These are phyloP conservation scores for Mastomys natalensis DNA, from an alignment of 2,113 vertebrate genomes.

Conservation along the genomic window DNA sequence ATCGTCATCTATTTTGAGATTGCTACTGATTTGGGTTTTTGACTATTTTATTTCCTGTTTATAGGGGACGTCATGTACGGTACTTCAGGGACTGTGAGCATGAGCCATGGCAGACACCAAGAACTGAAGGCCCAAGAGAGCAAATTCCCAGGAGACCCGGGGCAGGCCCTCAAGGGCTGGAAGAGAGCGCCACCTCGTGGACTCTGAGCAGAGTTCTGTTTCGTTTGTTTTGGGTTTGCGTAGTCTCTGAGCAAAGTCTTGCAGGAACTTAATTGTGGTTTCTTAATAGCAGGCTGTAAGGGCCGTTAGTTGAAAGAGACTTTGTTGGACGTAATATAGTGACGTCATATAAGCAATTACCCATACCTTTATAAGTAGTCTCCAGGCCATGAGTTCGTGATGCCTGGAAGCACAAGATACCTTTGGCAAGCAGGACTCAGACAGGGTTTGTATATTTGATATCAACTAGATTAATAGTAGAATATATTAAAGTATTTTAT, in stretches of 20 bases:
- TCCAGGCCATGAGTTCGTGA: not conserved
- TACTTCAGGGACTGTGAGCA: not conserved
- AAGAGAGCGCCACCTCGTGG: not conserved
- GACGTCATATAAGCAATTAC: not conserved
- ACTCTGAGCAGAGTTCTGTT: not conserved
- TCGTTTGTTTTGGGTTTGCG: not conserved
- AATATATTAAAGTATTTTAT: not conserved
- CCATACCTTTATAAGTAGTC: not conserved
- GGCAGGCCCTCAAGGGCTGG: not conserved
- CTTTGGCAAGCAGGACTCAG: not conserved
- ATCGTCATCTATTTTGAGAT: not conserved
- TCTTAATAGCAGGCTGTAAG: not conserved
- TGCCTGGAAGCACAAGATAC: not conserved
- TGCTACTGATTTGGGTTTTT: not conserved
- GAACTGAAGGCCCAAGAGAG: not conserved
- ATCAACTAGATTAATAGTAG: not conserved
- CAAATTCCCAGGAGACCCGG: not conserved
- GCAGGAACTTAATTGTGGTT: not conserved
- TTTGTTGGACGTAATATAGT: not conserved
- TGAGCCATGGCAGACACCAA: not conserved
- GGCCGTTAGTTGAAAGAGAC: not conserved
- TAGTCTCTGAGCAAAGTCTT: not conserved
- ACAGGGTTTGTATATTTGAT: not conserved
- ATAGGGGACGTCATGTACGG: not conserved
- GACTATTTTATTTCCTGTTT: not conserved